These are phyloP conservation scores for Didymodactylos carnosus DNA, from an alignment of 2,888 invertebrate genomes.

Conservation along the genomic window DNA sequence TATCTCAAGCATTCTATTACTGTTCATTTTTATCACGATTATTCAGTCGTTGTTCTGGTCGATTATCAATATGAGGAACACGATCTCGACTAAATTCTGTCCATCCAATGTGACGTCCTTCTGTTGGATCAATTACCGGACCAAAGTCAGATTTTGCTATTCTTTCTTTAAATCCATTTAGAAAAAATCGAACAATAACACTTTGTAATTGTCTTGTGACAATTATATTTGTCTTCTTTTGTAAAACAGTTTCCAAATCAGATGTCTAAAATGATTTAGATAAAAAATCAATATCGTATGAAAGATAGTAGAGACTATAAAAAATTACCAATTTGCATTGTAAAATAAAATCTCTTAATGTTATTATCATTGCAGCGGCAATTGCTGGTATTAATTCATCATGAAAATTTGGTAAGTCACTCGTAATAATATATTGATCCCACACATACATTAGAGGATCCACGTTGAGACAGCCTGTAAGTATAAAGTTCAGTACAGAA, in stretches of 20 bases:
- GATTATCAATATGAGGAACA: background rate
- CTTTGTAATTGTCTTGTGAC: slow-evolving; percentile 11
- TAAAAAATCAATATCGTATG: background rate
- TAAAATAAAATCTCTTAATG: slow-evolving; percentile 25
- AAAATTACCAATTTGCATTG: slow-evolving; percentile 21
- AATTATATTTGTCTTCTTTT: slow-evolving; percentile 2
- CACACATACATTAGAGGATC: slow-evolving; percentile 29
- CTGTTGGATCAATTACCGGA: slow-evolving; percentile 30
- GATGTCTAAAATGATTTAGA: slow-evolving; percentile 19
- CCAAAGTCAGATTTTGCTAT: slow-evolving; percentile 24
- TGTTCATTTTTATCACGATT: background rate
- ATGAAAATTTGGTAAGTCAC: slow-evolving; percentile 27
- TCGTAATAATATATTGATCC: slow-evolving; percentile 32
- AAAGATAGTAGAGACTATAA: background rate
- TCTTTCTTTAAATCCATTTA: slow-evolving; percentile 18
- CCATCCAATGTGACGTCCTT: slow-evolving; percentile 17
- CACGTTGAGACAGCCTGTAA: slow-evolving; percentile 24
- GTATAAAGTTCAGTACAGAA: too few species aligned
- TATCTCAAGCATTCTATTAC: background rate
- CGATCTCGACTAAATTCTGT: background rate
- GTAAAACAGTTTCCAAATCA: slow-evolving; percentile 18
- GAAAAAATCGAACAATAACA: slow-evolving; percentile 5
- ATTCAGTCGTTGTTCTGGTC: background rate
- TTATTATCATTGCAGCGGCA: slow-evolving; percentile 25
- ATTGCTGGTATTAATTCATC: slow-evolving; percentile 27